Base-by-base conservation (phyloP, 2,113 vertebrate genomes). In the Bombycilla garrulus region DNA sequence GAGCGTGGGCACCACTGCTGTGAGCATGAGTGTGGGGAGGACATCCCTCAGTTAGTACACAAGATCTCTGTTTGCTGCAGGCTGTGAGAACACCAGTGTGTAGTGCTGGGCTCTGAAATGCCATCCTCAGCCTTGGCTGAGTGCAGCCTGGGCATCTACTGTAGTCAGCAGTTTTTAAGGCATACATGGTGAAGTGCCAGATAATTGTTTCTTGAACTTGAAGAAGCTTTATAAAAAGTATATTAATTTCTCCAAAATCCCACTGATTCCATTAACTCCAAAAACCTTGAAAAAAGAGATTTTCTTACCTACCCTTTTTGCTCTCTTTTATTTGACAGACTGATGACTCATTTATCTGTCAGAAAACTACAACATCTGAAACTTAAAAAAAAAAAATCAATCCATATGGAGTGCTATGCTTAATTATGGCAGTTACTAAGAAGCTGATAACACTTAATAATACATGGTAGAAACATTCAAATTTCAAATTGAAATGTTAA, bases 331-430 rank as follows among this genome's bases (percentile, higher is more conserved):
- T 67, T 91, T 92, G 71, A 88, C 50, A 83, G 85, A 80, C 51
- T 86, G 54, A 78, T 80, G 66, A 92, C 44, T 97, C 80, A 93
- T 81, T 95, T 92, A 77, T 91, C 86, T 93, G 72, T 78, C 62
- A 86, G 40, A 87, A 89, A 92, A 91, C 53, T 36, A 70, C 15
- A 62, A 16, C 29, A 71, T 54, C 69, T 88, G 69, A 78, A 95
- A 64, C 31, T 89, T 9, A 1, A 40, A 29, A n/a, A 81, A 83
- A 54, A 20, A 18, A 51, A 18, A 23, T 29, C 42, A 80, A 58
- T 86, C 50, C 7, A 2, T 53, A 64, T 53, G 57, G 92, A 96
- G 57, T 77, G 70, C 64, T 51, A 28, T 83, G 44, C 20, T 45
- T 85, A 47, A 36, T 87, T 81, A 79, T 56, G 60, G 36, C 58